Conservation (phyloP, 2,888 invertebrate genomes). For the Tetragonisca angustula region DNA sequence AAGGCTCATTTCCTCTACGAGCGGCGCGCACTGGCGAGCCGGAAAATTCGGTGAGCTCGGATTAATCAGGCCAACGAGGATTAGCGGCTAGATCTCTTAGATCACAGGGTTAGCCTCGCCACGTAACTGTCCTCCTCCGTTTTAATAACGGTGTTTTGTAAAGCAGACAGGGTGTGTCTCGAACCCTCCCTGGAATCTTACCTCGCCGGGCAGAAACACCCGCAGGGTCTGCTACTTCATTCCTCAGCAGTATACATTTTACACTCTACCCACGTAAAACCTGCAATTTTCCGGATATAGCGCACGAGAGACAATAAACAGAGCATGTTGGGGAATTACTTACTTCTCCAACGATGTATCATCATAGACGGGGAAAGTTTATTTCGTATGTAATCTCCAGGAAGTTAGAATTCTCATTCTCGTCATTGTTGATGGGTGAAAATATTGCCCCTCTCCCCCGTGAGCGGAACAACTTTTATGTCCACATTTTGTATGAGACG, state of each 20-base stretch:
- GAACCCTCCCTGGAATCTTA: slow-evolving; percentile 2
- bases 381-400: not conserved
- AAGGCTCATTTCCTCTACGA: slow-evolving; percentile 13
- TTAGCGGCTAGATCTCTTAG: slow-evolving; percentile 49
- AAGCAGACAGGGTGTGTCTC: slow-evolving; percentile 23
- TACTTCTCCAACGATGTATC: not conserved
- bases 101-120: slow-evolving; percentile 35
- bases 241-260: not conserved
- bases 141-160: slow-evolving; percentile 55
- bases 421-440: too few relatives aligned
- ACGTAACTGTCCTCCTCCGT: slow-evolving; percentile 14
- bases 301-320: not conserved
- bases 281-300: not conserved
- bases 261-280: not conserved
- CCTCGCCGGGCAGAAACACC: not conserved
- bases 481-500: too few relatives aligned
- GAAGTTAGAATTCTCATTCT: too few relatives aligned
- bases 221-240: not conserved
- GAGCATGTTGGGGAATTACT: not conserved
- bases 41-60: slow-evolving; percentile 56
- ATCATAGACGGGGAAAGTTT: not conserved
- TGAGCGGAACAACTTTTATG: too few relatives aligned
- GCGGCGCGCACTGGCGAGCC: slow-evolving; percentile 2
- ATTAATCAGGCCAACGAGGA: slow-evolving; percentile 50
- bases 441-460: too few relatives aligned